A percentile compares a stretch with the other conserved stretches of the same genome.
Conservation (phyloP, 1,140 invertebrate genomes). For the Onthophagus taurus region DNA sequence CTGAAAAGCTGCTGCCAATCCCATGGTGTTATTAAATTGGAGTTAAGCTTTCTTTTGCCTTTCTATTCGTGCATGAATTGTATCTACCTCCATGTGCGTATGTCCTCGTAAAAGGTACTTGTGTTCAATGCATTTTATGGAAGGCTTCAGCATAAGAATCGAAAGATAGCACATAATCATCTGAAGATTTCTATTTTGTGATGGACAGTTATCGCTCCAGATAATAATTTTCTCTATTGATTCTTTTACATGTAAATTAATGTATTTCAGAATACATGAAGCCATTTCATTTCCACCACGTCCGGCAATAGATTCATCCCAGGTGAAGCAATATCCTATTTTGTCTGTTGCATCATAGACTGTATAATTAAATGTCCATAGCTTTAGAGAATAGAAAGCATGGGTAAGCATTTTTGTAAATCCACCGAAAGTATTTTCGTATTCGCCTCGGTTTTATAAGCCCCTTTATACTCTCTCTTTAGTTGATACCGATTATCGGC, state of each 20-base stretch:
- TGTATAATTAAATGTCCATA: conserved; percentile 13
- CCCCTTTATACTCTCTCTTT: conserved; percentile 10
- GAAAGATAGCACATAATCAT: conserved; percentile 14
- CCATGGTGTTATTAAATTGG: conserved; percentile 16
- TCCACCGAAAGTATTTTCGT: conserved; percentile 14
- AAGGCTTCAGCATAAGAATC: conserved; percentile 16
- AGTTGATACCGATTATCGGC: conserved; percentile 11
- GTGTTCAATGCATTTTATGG: conserved; percentile 17
- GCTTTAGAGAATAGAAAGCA: conserved; percentile 15
- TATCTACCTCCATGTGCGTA: conserved; percentile 15
- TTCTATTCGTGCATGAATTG: conserved; percentile 17
- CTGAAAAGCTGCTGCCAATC: conserved; percentile 17
- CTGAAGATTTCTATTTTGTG: too few species aligned
- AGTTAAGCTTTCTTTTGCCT: conserved; percentile 20
- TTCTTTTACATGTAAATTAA: conserved; percentile 14
- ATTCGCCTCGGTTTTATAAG: conserved; percentile 11
- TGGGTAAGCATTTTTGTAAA: conserved; percentile 17
- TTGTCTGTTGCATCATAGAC: conserved; percentile 14
- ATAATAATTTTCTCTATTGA: conserved; percentile 8
- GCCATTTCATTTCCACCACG: conserved; percentile 12
- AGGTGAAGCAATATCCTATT: conserved; percentile 15
- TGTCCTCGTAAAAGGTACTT: conserved; percentile 17
- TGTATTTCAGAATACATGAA: conserved; percentile 14
- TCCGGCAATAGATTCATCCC: conserved; percentile 9
- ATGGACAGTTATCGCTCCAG: too few species aligned